Percentiles rank a stretch among this genome's conserved stretches.
phyloP scores from a whole-genome alignment of 2,113 vertebrate species.

The Amblyopsis rosae region DNA sequence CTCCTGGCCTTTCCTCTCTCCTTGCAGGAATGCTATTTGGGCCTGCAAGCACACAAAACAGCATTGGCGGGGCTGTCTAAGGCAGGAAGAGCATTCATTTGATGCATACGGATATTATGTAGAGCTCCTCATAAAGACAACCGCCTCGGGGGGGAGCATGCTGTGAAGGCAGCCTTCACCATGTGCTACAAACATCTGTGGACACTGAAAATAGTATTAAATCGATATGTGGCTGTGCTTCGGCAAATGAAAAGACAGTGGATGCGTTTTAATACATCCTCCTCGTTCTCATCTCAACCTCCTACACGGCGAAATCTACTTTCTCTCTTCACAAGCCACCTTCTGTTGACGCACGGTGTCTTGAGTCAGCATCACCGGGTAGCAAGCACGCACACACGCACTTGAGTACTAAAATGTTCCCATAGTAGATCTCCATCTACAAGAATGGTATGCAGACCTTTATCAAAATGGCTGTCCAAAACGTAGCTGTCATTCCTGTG shows the following conservation, averaged over 20 bases:
- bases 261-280: constrained; percentile 51
- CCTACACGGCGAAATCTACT: constrained; percentile 22
- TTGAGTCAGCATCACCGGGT: constrained; percentile 62
- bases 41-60: constrained; percentile 67
- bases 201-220: constrained; percentile 58
- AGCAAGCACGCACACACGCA: background rate
- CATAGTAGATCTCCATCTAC: no score
- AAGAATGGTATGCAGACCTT: no score
- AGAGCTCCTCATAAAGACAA: constrained; percentile 9
- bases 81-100: constrained; percentile 5
- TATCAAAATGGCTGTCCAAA: no score
- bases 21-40: constrained; percentile 79
- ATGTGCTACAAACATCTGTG: constrained; percentile 33
- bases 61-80: constrained; percentile 23
- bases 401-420: background rate
- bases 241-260: constrained; percentile 55
- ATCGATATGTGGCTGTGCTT: constrained; percentile 53
- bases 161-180: constrained; percentile 28
- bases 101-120: constrained; percentile 15
- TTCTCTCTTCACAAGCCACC: constrained; percentile 58
- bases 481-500: no score
- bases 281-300: constrained; percentile 40
- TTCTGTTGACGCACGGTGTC: constrained; percentile 60
- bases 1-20: constrained; percentile 80
- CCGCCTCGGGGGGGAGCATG: background rate